Evolutionary conservation across 2,797 vertebrate species (phyloP), one percentile per base, ranked within the genome.

Genomic region (Enteromius afrohamiltoni): DNA sequence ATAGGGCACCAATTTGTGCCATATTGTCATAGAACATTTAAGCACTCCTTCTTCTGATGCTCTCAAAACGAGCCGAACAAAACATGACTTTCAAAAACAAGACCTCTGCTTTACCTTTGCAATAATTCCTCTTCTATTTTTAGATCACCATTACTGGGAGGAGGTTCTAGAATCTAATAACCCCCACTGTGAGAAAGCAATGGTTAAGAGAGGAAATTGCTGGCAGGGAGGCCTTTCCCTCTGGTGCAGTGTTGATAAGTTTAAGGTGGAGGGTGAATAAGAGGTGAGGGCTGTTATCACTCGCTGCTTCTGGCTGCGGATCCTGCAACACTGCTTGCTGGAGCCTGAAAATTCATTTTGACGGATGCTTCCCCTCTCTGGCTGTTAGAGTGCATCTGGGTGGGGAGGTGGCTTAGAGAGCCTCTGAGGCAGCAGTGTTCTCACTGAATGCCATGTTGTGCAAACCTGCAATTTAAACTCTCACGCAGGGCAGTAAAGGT

Each of bases 311-410:
- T 89, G 80, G 86, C 83, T 77, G 53, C 89, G 89, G 88, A 91
- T 88, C 84, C 77, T 85, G 86, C 88, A 88, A 84, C 83, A 84
- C 87, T 93, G 91, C 87, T 93, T 93, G 93, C 90, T 93, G 93
- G 93, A 95, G 92, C 92, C 94, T 96, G 93, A 95, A 94, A 96
- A 96, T 95, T 93, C 93, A 93, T 95, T 95, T 90, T 95, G 95
- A 95, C 95, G 95, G 95, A 94, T 95, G 92, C 89, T 91, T 94
- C 92, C 95, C 94, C 91, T 94, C 92, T 90, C 26, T 92, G 89
- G 93, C 93, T 94, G 93, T 93, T 88, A 88, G 64, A 80, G 85
- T 91, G 10, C 89, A 75, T 92, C 23, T 55, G 60, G 83, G 79
- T 62, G 40, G 75, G 74, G 76, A 70, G 60, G 69, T 68, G 83